These are phyloP conservation scores for Diphyllodes magnificus DNA, from an alignment of 2,113 vertebrate genomes.

Conservation along the genomic window DNA sequence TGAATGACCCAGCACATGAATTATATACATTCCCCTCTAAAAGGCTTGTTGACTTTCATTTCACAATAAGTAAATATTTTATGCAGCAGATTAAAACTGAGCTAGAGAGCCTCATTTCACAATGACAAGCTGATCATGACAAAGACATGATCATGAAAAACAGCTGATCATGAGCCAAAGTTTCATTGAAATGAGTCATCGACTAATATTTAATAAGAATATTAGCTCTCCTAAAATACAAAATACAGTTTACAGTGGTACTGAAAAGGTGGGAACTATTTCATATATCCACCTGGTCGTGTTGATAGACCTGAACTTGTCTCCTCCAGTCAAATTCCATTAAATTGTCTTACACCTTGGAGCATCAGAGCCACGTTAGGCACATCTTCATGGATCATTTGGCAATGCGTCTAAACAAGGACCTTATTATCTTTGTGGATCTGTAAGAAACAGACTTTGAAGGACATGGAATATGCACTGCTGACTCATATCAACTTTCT, in stretches of 20 bases:
- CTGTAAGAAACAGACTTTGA: not conserved
- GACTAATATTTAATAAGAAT: not conserved
- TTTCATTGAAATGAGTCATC: not conserved
- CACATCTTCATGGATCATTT: not conserved
- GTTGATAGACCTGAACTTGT: not conserved
- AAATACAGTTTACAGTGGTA: not conserved
- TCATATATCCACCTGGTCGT: not conserved
- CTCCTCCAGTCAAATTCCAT: not conserved
- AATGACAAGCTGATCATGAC: not conserved
- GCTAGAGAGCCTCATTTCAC: not conserved
- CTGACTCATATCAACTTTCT: not conserved
- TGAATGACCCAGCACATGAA: not conserved
- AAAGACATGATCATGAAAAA: not conserved
- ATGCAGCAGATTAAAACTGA: not conserved
- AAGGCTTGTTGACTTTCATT: not conserved
- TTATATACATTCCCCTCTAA: not conserved
- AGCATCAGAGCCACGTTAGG: not conserved
- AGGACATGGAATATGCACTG: not conserved
- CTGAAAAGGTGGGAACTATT: not conserved
- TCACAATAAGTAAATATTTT: not conserved
- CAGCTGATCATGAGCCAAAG: not conserved
- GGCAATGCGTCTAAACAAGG: not conserved
- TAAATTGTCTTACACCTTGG: not conserved
- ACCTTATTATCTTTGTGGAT: not conserved
- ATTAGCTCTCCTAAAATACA: not conserved